Base-by-base conservation (phyloP, 1,140 invertebrate genomes). In the Plutomurus gul region DNA sequence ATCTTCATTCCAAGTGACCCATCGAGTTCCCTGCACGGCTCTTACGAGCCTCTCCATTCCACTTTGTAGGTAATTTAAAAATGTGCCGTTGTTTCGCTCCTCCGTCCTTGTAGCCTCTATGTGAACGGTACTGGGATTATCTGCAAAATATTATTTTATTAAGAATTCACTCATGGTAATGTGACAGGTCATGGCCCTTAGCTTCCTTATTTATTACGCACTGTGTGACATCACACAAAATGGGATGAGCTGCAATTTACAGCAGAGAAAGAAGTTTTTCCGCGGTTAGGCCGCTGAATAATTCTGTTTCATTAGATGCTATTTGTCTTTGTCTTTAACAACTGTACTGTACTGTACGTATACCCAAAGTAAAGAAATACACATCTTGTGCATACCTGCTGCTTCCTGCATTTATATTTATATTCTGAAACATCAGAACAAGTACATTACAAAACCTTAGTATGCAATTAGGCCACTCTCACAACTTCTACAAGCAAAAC, bases 1-100 rank as follows among this genome's bases (percentile, higher is more conserved):
- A 13, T 65, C 27, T n/a, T 65, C 56, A 36, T 65, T 65, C 56
- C 56, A 65, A 65, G 22, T 65, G 27, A 65, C 25, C 56, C 56
- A 65, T 65, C 56, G 30, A 18, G n/a, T 65, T n/a, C 18, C 27
- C 27, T 65, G 30, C 16, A 65, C 56, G 5, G 56, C 56, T 33
- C 27, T 65, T n/a, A 65, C 56, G 1, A 65, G 30, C 56, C 16
- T 65, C 56, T 65, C 27, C 56, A 65, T 65, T 4, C 56, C n/a
- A 27, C 30, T 65, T 13, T 65, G 27, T 7, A 65, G 27, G 27
- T 65, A 65, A 65, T 65, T 65, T 65, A 65, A n/a, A n/a, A 65
- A 65, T 65, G 56, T 65, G 16, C 4, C 30, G 36, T 36, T 65
- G 27, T 27, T 65, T 33, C 30, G 30, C 13, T 27, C 16, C 30